Evolutionary conservation across 2,797 vertebrate species (phyloP), one percentile per base, ranked within the genome.

Genomic region (Molossus alvarezi): DNA sequence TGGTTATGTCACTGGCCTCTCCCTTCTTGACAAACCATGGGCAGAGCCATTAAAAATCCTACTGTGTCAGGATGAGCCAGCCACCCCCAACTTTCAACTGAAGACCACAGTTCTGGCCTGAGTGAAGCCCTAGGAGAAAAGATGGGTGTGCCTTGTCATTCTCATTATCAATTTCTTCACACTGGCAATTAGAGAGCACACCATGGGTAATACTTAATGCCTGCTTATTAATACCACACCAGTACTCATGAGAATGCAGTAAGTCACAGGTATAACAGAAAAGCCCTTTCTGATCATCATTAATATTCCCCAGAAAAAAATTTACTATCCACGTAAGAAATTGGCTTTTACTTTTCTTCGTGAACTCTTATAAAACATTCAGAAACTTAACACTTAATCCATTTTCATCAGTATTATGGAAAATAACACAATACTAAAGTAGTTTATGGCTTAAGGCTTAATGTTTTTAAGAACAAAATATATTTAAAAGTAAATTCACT

Each of bases 401-500:
- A 73, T 41, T 71, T 88, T 92, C 21, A 58, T 84, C 51, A 55
- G 29, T 67, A 55, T 27, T 72, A 58, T 27, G 25, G 58, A 90
- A 83, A n/a, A 71, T 48, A 29, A 53, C 14, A 64, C 27, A 87
- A 83, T 0, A 86, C n/a, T 65, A 55, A 84, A 45, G 7, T 6
- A 29, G 1, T 60, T 85, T 69, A 82, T 72, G 9, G 2, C 53
- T 73, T 60, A 72, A 73, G 25, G 18, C 15, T 88, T 33, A 71
- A 73, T 37, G 15, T 73, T 79, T 57, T 90, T 72, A 80, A 93
- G 15, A 87, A 83, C 1, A 81, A 75, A 87, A 71, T 71, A 89
- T 27, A 89, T 25, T 85, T 67, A 67, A 58, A 91, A 77, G 23
- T 80, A 91, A 64, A 1, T 60, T 86, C 21, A 41, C 27, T 58